Evolutionary conservation across 2,888 invertebrate genomes (phyloP).

Genomic region (Dyspetes luteomarginatus): DNA sequence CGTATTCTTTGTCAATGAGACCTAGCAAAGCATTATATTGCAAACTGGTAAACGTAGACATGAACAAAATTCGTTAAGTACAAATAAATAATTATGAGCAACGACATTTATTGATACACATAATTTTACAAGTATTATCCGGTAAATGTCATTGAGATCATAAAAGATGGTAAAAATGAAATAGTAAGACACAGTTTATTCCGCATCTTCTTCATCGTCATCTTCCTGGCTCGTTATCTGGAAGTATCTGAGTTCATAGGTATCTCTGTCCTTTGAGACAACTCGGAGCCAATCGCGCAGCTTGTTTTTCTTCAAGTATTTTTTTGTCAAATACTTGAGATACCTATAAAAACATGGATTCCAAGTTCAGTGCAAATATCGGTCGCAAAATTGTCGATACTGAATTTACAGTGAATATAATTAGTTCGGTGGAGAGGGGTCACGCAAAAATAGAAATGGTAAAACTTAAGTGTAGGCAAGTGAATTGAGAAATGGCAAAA

Average conservation of each 20-base stretch:
- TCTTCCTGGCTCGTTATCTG: slow-evolving; percentile 93
- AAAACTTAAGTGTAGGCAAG: too few species aligned
- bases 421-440: too few species aligned
- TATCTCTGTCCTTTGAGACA: slow-evolving; percentile 97
- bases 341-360: slow-evolving; percentile 87
- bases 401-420: background rate
- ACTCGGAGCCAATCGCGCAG: slow-evolving; percentile 99
- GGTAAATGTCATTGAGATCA: slow-evolving; percentile 68
- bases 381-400: slow-evolving; percentile 43
- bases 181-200: slow-evolving; percentile 85
- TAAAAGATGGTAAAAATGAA: slow-evolving; percentile 65
- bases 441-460: too few species aligned
- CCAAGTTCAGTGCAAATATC: slow-evolving; percentile 78
- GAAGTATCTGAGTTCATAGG: slow-evolving; percentile 99
- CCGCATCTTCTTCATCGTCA: slow-evolving; percentile 93
- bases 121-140: slow-evolving; percentile 73
- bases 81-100: slow-evolving; percentile 6
- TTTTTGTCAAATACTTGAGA: slow-evolving; percentile 99
- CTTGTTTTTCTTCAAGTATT: slow-evolving; percentile 99
- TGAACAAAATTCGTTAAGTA: slow-evolving; percentile 16
- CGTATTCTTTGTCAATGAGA: too few species aligned
- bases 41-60: slow-evolving; percentile 18
- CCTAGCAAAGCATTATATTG: too few species aligned
- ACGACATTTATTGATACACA: slow-evolving; percentile 72
- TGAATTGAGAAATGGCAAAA: too few species aligned